Percentiles rank a stretch among this genome's conserved stretches.
Conservation (phyloP, 2,888 invertebrate species). For the Gymnocheta viridis region DNA sequence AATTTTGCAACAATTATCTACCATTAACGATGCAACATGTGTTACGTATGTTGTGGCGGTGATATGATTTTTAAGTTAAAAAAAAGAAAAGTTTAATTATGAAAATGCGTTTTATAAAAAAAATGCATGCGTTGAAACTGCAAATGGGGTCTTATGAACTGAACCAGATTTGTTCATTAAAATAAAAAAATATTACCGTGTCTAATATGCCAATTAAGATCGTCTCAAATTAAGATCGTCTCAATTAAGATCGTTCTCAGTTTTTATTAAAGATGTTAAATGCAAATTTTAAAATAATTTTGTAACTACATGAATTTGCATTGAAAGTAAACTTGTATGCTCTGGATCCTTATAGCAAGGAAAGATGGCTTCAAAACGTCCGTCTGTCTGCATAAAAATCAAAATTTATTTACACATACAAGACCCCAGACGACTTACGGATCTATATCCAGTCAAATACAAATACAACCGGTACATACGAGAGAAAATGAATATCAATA, state of each 20-base stretch:
- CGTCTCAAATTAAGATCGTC: not conserved
- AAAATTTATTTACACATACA: too few relatives aligned
- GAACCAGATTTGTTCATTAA: not conserved
- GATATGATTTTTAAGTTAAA: slow-evolving; percentile 20
- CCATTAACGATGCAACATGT: slow-evolving; percentile 25
- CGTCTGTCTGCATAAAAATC: too few relatives aligned
- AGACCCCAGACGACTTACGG: too few relatives aligned
- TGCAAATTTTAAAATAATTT: not conserved
- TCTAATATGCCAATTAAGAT: not conserved
- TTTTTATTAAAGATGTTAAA: not conserved
- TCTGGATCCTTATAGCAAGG: too few relatives aligned
- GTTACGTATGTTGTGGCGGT: slow-evolving; percentile 3
- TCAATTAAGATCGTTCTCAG: not conserved
- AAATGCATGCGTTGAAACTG: not conserved
- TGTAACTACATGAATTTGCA: too few relatives aligned
- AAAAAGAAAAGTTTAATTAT: slow-evolving; percentile 2
- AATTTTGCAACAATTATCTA: slow-evolving; percentile 57
- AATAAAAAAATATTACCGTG: not conserved
- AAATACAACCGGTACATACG: too few relatives aligned
- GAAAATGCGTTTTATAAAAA: slow-evolving; percentile 17
- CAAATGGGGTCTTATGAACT: not conserved
- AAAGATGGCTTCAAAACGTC: too few relatives aligned
- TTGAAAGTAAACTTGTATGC: too few relatives aligned
- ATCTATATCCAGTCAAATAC: too few relatives aligned
- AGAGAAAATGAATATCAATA: too few relatives aligned